Conservation (phyloP, 1,140 invertebrate genomes). For the Paracyclopina nana region DNA sequence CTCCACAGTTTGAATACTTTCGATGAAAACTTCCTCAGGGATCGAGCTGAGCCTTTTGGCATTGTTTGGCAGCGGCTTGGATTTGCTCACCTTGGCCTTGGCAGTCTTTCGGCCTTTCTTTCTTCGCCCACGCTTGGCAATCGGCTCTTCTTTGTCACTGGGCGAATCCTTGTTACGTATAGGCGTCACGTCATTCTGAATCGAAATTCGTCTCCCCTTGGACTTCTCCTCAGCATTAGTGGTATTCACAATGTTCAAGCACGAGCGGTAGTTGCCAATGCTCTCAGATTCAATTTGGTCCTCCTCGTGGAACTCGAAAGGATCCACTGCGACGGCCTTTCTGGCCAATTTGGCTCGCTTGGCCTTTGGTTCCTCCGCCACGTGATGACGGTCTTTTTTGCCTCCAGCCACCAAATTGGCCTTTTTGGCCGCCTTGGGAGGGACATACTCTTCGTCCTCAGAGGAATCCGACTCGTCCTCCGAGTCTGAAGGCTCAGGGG, state of each 20-base stretch:
- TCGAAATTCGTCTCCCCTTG: slow-evolving; percentile 1
- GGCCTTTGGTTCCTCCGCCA: too few relatives aligned
- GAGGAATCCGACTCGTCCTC: not conserved
- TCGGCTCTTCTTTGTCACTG: not conserved
- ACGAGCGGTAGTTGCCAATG: not conserved
- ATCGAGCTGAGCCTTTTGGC: too few relatives aligned
- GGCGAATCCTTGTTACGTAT: not conserved
- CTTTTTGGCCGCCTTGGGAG: too few relatives aligned
- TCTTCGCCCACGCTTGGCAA: not conserved
- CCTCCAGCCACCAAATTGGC: too few relatives aligned
- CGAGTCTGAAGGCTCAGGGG: slow-evolving; percentile 11
- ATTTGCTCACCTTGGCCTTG: too few relatives aligned
- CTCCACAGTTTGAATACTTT: too few relatives aligned
- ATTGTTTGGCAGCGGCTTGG: too few relatives aligned
- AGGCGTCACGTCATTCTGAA: not conserved
- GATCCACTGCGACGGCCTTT: not conserved
- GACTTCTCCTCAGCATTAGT: too few relatives aligned
- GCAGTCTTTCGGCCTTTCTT: not conserved
- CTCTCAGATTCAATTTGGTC: not conserved
- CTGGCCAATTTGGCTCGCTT: not conserved
- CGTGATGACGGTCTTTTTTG: too few relatives aligned
- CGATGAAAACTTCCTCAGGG: too few relatives aligned
- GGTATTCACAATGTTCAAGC: not conserved
- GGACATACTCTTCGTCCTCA: too few relatives aligned
- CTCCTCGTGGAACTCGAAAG: not conserved